These are phyloP conservation scores for Lucinisca nassula DNA, from an alignment of 2,888 invertebrate species.

Conservation along the genomic window DNA sequence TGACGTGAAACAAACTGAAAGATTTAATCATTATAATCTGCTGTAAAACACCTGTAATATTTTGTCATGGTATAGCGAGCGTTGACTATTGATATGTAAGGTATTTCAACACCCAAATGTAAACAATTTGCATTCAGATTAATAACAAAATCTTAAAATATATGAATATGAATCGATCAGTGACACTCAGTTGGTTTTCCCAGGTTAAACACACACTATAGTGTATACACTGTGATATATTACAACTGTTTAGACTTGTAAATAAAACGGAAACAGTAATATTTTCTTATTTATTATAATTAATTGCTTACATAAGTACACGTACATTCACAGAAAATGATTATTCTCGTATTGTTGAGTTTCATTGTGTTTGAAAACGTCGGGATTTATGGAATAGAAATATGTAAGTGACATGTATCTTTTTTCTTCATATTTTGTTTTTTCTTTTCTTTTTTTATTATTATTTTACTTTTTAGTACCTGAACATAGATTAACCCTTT, in stretches of 20 bases:
- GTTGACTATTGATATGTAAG: neutral
- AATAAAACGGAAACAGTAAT: neutral
- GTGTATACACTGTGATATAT: neutral
- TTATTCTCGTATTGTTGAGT: neutral
- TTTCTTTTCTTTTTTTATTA: too few species aligned
- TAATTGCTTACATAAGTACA: neutral
- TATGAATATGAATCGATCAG: neutral
- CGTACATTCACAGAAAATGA: neutral
- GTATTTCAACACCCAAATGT: conserved; percentile 2
- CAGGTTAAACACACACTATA: neutral
- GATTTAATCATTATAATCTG: neutral
- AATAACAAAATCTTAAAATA: neutral
- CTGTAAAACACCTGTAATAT: neutral
- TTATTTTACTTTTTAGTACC: too few species aligned
- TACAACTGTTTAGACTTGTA: neutral
- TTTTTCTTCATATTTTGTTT: too few species aligned
- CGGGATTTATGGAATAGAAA: too few species aligned
- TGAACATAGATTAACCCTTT: too few species aligned
- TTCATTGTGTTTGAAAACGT: neutral
- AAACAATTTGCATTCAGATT: conserved; percentile 6
- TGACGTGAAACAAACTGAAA: too few species aligned
- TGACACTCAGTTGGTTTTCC: neutral
- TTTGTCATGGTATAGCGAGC: neutral
- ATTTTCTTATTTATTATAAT: neutral
- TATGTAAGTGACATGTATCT: too few species aligned